Evolutionary conservation across 2,888 invertebrate species (phyloP), one percentile per base, ranked within the genome.

Genomic region (Furcula furcula): DNA sequence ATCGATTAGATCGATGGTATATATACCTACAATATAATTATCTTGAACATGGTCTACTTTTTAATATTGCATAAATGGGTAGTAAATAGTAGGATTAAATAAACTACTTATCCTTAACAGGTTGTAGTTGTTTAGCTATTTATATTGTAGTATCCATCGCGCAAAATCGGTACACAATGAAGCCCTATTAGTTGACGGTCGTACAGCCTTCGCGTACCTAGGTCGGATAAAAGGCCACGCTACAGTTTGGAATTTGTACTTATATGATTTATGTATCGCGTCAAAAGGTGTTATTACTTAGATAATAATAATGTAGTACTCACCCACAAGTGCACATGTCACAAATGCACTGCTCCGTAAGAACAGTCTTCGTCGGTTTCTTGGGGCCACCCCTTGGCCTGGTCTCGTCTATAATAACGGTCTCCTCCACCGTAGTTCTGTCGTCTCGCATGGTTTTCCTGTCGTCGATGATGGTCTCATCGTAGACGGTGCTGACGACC

Each of bases 321-420:
- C 82, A 96, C 96, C 96, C 96, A 87, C 96, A 96, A 66, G 95
- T 96, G 77, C 96, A 96, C 46, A 96, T 93, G 87, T 96, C 95
- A 74, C 96, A 96, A 65, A 96, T 95, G 76, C 96, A 96, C 77
- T 95, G 94, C 68, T 96, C 96, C 70, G 93, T 94, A 50, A 86
- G 76, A 27, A 74, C 62, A 33, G 52, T 55, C 48, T 80, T 81
- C 51, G 85, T 81, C 34, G 85, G 82, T 71, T 79, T 83, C 66
- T 72, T 87, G 46, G 87, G 86, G 47, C 87, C 86, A 46, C 74
- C 80, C 51, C 67, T 75, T 18, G 81, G 82, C 60, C 70, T 75
- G 53, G 72, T 77, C 74, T 88, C 77, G 49, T 89, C 79, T 29
- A 73, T 60, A 55, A 82, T 71, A 49, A 79, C 72, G 34, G 76